Evolutionary conservation across 1,140 invertebrate genomes (phyloP).

Genomic region (Phymorhynchus buccinoides): DNA sequence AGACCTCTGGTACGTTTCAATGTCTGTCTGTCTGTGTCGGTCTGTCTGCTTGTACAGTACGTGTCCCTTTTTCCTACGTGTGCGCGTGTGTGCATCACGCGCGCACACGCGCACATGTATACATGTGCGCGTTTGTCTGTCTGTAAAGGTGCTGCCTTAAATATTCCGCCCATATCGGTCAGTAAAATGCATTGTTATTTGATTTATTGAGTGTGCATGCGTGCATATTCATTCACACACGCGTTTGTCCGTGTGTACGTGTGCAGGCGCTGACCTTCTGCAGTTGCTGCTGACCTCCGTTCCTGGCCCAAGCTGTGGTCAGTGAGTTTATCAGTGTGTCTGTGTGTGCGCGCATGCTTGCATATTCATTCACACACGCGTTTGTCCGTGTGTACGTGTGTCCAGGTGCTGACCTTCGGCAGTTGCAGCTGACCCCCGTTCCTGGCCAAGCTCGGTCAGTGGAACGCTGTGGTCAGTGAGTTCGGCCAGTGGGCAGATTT

Average conservation of each 20-base stretch:
- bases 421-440: slow-evolving; percentile 65
- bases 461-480: slow-evolving; percentile 50
- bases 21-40: no score
- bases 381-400: no score
- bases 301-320: neutral
- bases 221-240: slow-evolving; percentile 41
- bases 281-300: neutral
- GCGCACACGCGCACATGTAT: neutral
- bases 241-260: neutral
- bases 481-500: slow-evolving; percentile 55
- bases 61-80: no score
- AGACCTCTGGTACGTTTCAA: no score
- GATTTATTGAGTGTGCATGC: slow-evolving; percentile 62
- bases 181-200: neutral
- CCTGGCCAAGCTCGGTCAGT: slow-evolving; percentile 53
- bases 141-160: neutral
- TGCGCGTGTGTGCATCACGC: no score
- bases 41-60: neutral
- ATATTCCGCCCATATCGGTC: neutral
- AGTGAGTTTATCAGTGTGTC: slow-evolving; percentile 57
- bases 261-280: neutral
- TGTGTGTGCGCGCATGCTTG: slow-evolving; percentile 62
- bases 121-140: neutral
- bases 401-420: slow-evolving; percentile 57
- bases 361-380: slow-evolving; percentile 58